phyloP scores from a whole-genome alignment of 1,140 invertebrate species.

The Protaetia brevitarsis region DNA sequence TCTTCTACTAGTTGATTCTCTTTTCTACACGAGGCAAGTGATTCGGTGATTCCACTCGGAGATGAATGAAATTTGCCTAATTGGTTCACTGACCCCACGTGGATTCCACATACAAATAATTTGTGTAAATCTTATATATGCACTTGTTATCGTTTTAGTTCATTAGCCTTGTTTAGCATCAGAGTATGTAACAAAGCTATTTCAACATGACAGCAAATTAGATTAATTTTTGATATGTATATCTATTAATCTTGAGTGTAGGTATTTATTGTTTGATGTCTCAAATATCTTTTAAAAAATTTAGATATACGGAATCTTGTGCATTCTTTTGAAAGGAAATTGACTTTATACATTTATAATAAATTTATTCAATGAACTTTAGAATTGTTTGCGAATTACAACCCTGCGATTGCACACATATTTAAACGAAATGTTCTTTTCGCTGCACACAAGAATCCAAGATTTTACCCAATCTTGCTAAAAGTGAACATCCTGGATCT shows the following conservation, averaged over 20 bases:
- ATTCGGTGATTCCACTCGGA: neutral
- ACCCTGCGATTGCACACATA: too few species aligned
- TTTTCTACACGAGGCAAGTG: neutral
- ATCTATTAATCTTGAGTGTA: neutral
- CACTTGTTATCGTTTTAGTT: slow-evolving; percentile 13
- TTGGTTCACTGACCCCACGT: slow-evolving; percentile 4
- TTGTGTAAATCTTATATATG: slow-evolving; percentile 10
- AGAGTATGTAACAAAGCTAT: neutral
- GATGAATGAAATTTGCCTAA: slow-evolving; percentile 17
- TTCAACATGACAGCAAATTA: neutral
- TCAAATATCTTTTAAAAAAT: too few species aligned
- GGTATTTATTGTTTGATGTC: too few species aligned
- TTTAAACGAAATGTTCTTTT: too few species aligned
- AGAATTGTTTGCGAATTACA: too few species aligned
- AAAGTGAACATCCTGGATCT: too few species aligned
- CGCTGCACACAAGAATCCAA: too few species aligned
- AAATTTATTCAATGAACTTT: too few species aligned
- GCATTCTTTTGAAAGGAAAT: too few species aligned
- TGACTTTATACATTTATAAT: too few species aligned
- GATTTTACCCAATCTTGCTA: too few species aligned
- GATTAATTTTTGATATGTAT: neutral
- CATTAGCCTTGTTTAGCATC: slow-evolving; percentile 2
- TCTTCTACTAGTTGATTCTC: neutral
- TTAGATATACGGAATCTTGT: too few species aligned
- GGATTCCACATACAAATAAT: slow-evolving; percentile 16